Percentiles rank a stretch among this genome's conserved stretches.
phyloP scores from a whole-genome alignment of 2,113 vertebrate genomes.

The Lophius piscatorius region DNA sequence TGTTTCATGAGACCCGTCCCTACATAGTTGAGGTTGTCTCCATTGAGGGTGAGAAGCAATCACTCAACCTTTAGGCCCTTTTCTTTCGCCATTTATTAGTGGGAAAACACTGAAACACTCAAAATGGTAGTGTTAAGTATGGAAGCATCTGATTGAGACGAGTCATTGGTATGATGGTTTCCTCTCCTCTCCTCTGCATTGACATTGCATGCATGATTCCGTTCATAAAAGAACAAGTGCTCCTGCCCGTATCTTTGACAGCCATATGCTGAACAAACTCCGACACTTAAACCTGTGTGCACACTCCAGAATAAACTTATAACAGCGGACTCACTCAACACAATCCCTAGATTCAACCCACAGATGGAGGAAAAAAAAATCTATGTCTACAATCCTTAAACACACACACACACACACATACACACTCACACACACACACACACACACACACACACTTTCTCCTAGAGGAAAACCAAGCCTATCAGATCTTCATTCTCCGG shows the following conservation, averaged over 20 bases:
- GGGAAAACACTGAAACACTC: too few species aligned
- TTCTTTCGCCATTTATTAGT: too few species aligned
- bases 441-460: slow-evolving; percentile 9
- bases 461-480: slow-evolving; percentile 23
- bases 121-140: too few species aligned
- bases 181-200: slow-evolving; percentile 26
- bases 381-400: slow-evolving; percentile 4
- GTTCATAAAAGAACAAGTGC: slow-evolving; percentile 59
- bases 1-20: too few species aligned
- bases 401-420: slow-evolving; percentile 33
- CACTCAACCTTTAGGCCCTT: too few species aligned
- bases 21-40: too few species aligned
- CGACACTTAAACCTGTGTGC: slow-evolving; percentile 22
- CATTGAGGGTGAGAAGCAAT: too few species aligned
- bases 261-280: slow-evolving; percentile 17
- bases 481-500: slow-evolving; percentile 22
- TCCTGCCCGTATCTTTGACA: slow-evolving; percentile 60
- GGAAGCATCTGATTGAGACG: too few species aligned
- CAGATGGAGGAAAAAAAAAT: slow-evolving; percentile 29
- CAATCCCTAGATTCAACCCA: slow-evolving; percentile 40
- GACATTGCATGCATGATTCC: slow-evolving; percentile 46
- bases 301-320: slow-evolving; percentile 31
- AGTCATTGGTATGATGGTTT: slow-evolving; percentile 7
- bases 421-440: slow-evolving; percentile 21
- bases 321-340: slow-evolving; percentile 42